These are phyloP conservation scores for Halcyon senegalensis DNA, from an alignment of 2,113 vertebrate genomes.

Conservation along the genomic window DNA sequence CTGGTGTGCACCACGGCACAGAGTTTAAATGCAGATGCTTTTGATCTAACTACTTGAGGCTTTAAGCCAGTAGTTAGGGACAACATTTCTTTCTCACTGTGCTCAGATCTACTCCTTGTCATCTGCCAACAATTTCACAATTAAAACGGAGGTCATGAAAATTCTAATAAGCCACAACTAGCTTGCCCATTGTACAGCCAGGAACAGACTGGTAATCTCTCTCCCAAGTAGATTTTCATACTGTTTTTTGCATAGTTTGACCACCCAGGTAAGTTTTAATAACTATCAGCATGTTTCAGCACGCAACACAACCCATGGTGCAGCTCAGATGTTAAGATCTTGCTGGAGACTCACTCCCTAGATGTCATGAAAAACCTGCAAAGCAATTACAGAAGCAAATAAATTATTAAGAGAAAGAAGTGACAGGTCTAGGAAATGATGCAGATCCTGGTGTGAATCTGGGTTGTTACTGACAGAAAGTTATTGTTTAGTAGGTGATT, in stretches of 20 bases:
- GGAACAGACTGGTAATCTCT: background rate
- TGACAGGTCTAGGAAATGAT: constrained; percentile 31
- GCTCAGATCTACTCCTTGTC: background rate
- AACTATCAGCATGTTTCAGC: background rate
- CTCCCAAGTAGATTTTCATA: background rate
- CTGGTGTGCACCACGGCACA: background rate
- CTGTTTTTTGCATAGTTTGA: background rate
- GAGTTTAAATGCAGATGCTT: background rate
- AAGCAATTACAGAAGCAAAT: constrained; percentile 48
- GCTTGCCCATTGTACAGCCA: background rate
- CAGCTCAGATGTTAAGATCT: background rate
- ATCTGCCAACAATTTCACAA: background rate
- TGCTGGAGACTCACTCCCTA: background rate
- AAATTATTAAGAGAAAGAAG: constrained; percentile 45
- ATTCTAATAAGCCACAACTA: background rate
- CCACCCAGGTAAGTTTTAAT: background rate
- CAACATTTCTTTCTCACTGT: background rate
- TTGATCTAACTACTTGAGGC: background rate
- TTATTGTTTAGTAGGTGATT: background rate
- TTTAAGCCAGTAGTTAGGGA: background rate
- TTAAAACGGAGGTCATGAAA: background rate
- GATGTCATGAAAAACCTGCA: background rate
- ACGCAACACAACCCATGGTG: background rate
- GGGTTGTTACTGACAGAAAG: background rate
- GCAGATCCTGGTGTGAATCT: background rate